Evolutionary conservation across 2,797 vertebrate genomes (phyloP).

Genomic region (Onychomys arenicola): DNA sequence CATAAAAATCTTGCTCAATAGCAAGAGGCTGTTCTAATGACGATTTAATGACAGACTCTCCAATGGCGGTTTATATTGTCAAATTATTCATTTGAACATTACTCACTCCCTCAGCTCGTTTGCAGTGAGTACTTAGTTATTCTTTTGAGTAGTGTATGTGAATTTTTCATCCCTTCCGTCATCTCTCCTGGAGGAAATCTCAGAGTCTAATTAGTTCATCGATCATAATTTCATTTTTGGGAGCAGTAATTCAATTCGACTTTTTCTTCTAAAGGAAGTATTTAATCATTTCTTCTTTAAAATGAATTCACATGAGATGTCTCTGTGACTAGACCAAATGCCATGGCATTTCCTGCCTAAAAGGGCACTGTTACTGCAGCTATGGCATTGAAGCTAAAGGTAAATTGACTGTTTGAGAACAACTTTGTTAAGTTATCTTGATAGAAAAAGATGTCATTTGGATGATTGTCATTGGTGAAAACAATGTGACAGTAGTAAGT

Average conservation of each 20-base stretch:
- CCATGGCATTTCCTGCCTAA: slow-evolving; percentile 88
- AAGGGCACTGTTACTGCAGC: slow-evolving; percentile 85
- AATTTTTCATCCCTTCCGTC: slow-evolving; percentile 80
- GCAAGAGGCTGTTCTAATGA: slow-evolving; percentile 72
- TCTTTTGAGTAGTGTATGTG: slow-evolving; percentile 74
- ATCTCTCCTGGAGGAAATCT: slow-evolving; percentile 83
- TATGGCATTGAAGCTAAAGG: slow-evolving; percentile 83
- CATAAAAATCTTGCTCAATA: slow-evolving; percentile 70
- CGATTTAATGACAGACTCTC: slow-evolving; percentile 53
- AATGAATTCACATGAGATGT: slow-evolving; percentile 83
- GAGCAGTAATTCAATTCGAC: slow-evolving; percentile 88
- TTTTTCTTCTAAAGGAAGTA: slow-evolving; percentile 85
- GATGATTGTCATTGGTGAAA: slow-evolving; percentile 82
- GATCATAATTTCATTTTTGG: slow-evolving; percentile 88
- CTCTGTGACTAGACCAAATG: slow-evolving; percentile 88
- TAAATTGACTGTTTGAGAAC: slow-evolving; percentile 86
- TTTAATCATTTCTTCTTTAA: slow-evolving; percentile 88
- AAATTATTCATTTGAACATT: slow-evolving; percentile 80
- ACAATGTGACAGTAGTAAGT: slow-evolving; percentile 74
- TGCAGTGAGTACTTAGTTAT: slow-evolving; percentile 74
- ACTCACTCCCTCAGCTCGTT: slow-evolving; percentile 55
- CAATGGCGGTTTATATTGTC: slow-evolving; percentile 73
- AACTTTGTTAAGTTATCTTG: slow-evolving; percentile 80
- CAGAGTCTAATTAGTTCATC: slow-evolving; percentile 87
- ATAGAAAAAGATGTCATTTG: slow-evolving; percentile 77